Evolutionary conservation across 2,888 invertebrate species (phyloP), one percentile per base, ranked within the genome.

Genomic region (Thera britannica): DNA sequence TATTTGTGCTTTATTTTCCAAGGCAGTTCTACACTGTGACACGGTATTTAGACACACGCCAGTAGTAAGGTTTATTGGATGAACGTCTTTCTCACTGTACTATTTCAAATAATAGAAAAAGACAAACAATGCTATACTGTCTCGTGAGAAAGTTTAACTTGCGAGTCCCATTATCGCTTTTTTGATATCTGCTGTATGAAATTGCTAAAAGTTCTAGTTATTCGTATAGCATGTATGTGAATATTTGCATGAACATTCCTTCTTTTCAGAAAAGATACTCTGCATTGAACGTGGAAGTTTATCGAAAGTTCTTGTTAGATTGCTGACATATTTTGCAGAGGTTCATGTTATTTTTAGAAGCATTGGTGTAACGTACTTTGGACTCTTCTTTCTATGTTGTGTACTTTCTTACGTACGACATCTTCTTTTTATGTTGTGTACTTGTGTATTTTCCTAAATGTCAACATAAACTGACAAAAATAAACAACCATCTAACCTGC

Each of bases 401-500:
- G 23, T 23, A 23, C 23, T 23, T 23, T 23, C 23, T 23, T 23
- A 23, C 23, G 23, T 23, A 23, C 23, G 23, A 23, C 23, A 23
- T 23, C 23, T 23, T 23, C 23, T 23, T 23, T 23, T 23, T 23
- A 23, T 23, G 23, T 23, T 23, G 23, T 23, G 23, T 23, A 23
- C 23, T 23, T 23, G 23, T 23, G 23, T 23, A 23, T 23, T 23
- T 23, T 23, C 23, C 23, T 23, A 23, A 68, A 72, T 64, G 52
- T 52, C 59, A 69, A 56, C 56, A 56, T 51, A 36, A 54, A 48
- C 55, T 41, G 58, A 63, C 23, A 23, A 71, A 70, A 70, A 70
- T 70, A 72, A 67, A 74, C 67, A 67, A 62, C 62, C 64, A 60
- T 58, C 65, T 68, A 67, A 70, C 67, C 52, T 72, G 63, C 63